Base-by-base conservation (phyloP, 2,113 vertebrate species). In the Tamias sibiricus region DNA sequence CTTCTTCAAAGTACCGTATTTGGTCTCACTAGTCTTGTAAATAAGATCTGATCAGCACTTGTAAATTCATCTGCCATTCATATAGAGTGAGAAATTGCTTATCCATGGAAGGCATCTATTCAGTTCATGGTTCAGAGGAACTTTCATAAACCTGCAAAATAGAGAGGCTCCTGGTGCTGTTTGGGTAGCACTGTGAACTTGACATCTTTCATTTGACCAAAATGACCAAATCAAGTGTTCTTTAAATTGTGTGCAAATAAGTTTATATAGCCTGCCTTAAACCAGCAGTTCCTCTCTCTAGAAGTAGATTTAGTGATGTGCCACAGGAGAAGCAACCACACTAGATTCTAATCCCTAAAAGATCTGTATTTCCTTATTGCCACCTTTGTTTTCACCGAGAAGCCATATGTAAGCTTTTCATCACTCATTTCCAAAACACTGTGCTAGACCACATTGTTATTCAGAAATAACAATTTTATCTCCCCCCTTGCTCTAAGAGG, bases 371-470 rank as follows among this genome's bases (percentile, higher is more conserved):
- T 75, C 68, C 93, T 76, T 20, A 75, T 89, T 28, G 40, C n/a
- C 19, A 47, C 49, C 32, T 80, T 80, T n/a, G 40, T 77, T 91
- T 85, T 82, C 89, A 80, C 47, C 62, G 44, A 74, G 30, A 96
- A 54, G 35, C 24, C 28, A 59, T 28, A 71, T 1, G 9, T 68
- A 68, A 82, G 16, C 6, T 37, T 90, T 84, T 87, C 44, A 57
- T 62, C 35, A 62, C 24, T 91, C 66, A 66, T 91, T 95, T 76
- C 42, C 68, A 91, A 76, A 93, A 62, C 44, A 86, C 22, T 32
- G 2, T 74, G 30, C 77, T 79, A 75, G 6, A 62, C 49, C 3
- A 22, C 28, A 54, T 7, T 72, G 6, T 62, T 87, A 49, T 37
- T 62, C 30, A 91, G 2, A 75, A 87, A 49, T 32, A 74, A n/a